phyloP scores from a whole-genome alignment of 2,888 invertebrate species.

The Dryobotodes eremita region DNA sequence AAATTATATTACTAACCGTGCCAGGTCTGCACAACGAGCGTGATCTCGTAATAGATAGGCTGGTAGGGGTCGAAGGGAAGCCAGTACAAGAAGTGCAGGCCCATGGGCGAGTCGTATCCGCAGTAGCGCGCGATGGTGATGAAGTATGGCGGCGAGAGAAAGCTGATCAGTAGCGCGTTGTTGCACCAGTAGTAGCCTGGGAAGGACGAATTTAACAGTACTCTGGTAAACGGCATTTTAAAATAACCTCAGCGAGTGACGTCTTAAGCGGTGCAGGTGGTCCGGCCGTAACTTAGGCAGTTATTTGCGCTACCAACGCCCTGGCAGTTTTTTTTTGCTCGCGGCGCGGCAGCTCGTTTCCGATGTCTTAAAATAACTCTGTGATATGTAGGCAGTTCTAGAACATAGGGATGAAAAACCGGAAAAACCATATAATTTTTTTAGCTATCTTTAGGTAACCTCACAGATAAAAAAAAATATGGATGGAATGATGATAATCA shows the following conservation, averaged over 20 bases:
- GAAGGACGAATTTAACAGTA: not conserved
- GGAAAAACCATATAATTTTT: not conserved
- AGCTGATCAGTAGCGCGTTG: constrained; percentile 67
- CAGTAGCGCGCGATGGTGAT: constrained; percentile 60
- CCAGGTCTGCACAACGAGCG: constrained; percentile 69
- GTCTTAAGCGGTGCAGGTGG: too few species aligned
- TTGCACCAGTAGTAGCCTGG: constrained; percentile 75
- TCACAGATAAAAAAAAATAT: not conserved
- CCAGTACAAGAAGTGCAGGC: constrained; percentile 73
- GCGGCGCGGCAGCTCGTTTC: not conserved
- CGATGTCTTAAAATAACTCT: not conserved
- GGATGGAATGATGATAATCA: not conserved
- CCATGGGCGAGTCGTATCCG: constrained; percentile 65
- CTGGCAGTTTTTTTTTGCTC: not conserved
- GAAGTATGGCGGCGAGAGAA: constrained; percentile 65
- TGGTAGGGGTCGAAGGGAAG: constrained; percentile 70
- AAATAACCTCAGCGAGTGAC: not conserved
- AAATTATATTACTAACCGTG: constrained; percentile 66
- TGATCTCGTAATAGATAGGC: constrained; percentile 66
- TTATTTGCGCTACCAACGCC: not conserved
- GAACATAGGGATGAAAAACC: not conserved
- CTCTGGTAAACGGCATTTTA: not conserved
- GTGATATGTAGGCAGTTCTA: not conserved
- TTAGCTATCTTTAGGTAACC: not conserved
- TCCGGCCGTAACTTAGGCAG: not conserved